Base-by-base conservation (phyloP, 1,140 invertebrate species). In the Drosophila sechellia region DNA sequence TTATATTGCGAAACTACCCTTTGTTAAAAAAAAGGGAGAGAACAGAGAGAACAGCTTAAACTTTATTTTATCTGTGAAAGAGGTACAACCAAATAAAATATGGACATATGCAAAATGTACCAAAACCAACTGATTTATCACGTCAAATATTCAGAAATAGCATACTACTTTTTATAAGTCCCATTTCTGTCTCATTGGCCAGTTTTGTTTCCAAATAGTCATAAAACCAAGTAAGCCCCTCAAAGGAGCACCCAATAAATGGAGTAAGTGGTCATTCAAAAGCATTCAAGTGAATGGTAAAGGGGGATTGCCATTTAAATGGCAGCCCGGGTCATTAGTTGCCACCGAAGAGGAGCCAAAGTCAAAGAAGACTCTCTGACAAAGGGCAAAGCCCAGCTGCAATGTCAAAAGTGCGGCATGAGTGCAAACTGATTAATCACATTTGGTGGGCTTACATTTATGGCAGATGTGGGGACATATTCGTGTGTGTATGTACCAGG, bases 371-470 rank as follows among this genome's bases (percentile, higher is more conserved):
- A 13, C 34, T 25, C 27, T 13, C 17, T 39, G 57, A 27, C 12
- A 12, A 27, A 20, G 34, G 13, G 22, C 43, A 40, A 15, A 13
- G 34, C 13, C 20, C n/a, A 11, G 15, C n/a, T 35, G 40, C 25
- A 25, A 56, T 43, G 68, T 57, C 68, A 71, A 57, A 71, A 70
- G 64, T 70, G 17, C 34, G 12, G 68, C 35, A 42, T 71, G 46
- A 42, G 50, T 25, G 27, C 31, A 69, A 48, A 39, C 60, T 66
- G 66, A 85, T 85, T 85, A 84, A 84, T 84, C 65, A 72, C 81
- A 79, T 79, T 72, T 58, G 60, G 48, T 43, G 57, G 54, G 57
- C 27, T 55, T 65, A 65, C 73, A 79, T 70, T 83, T 81, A 74
- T 80, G 70, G 59, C 39, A 35, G 46, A 42, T 39, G 43, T 42